phyloP scores from a whole-genome alignment of 1,140 invertebrate species.

The Trichogramma pretiosum region DNA sequence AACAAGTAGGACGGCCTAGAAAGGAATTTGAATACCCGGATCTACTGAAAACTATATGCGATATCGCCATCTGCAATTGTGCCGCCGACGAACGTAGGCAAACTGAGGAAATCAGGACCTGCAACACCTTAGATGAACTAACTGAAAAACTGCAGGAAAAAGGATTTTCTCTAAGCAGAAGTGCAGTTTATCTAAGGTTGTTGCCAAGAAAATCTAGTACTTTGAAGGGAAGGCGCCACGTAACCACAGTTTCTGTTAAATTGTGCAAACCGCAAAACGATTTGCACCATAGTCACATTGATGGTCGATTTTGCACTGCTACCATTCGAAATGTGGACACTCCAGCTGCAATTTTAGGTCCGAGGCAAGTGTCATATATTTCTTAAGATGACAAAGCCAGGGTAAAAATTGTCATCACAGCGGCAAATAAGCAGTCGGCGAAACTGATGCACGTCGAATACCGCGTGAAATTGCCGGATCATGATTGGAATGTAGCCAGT shows the following conservation, averaged over 20 bases:
- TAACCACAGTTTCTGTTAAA: slow-evolving; percentile 15
- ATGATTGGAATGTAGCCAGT: slow-evolving; percentile 34
- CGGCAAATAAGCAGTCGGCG: slow-evolving; percentile 23
- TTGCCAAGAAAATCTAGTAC: slow-evolving; percentile 14
- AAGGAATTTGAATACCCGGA: slow-evolving; percentile 17
- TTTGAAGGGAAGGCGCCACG: slow-evolving; percentile 13
- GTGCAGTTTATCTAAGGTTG: slow-evolving; percentile 14
- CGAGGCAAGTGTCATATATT: slow-evolving; percentile 22
- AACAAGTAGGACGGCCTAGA: slow-evolving; percentile 13
- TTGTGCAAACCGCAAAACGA: slow-evolving; percentile 9
- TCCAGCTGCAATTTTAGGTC: slow-evolving; percentile 23
- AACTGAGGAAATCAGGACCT: slow-evolving; percentile 17
- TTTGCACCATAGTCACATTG: slow-evolving; percentile 11
- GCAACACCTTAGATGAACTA: slow-evolving; percentile 19
- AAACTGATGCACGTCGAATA: slow-evolving; percentile 40
- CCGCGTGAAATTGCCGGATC: slow-evolving; percentile 30
- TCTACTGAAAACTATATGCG: slow-evolving; percentile 14
- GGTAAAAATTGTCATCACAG: slow-evolving; percentile 19
- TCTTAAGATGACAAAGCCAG: slow-evolving; percentile 26
- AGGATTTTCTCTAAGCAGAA: slow-evolving; percentile 13
- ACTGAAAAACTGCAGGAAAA: slow-evolving; percentile 7
- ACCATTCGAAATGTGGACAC: slow-evolving; percentile 11
- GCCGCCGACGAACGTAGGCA: slow-evolving; percentile 19
- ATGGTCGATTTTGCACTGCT: slow-evolving; percentile 13
- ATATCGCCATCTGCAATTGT: slow-evolving; percentile 20